phyloP scores from a whole-genome alignment of 2,797 vertebrate genomes.

The Sebastes jordani region DNA sequence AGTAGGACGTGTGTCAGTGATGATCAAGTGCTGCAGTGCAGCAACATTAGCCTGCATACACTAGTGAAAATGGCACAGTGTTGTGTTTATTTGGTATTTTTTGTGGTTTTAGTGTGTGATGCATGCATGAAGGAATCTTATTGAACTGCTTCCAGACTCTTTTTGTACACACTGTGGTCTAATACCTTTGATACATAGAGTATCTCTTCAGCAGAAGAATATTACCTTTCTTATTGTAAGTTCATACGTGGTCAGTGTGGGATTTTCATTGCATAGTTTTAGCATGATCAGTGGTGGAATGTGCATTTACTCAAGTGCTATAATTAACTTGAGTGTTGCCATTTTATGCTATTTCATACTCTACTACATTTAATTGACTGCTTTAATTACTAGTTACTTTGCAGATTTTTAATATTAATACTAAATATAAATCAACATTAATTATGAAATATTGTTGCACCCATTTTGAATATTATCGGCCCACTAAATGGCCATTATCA shows the following conservation, averaged over 20 bases:
- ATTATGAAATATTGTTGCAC: neutral
- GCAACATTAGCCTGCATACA: slow-evolving; percentile 9
- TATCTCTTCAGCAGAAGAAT: neutral
- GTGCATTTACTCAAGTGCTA: neutral
- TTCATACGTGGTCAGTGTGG: neutral
- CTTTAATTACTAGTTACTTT: neutral
- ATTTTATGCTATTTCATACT: neutral
- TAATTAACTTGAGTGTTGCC: neutral
- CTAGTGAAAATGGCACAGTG: neutral
- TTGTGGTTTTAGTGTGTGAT: neutral
- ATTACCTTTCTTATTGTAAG: neutral
- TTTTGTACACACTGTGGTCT: neutral
- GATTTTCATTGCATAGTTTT: neutral
- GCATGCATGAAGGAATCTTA: neutral
- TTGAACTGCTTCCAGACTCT: neutral
- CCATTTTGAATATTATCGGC: too few relatives aligned
- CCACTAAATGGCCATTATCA: too few relatives aligned
- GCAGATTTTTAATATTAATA: neutral
- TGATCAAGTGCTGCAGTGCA: slow-evolving; percentile 45
- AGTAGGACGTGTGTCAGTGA: slow-evolving; percentile 49
- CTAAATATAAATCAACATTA: neutral
- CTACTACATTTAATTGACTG: neutral
- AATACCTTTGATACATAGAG: neutral
- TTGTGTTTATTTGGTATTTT: slow-evolving; percentile 7
- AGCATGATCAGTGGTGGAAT: neutral